Evolutionary conservation across 1,140 invertebrate species (phyloP), one percentile per base, ranked within the genome.

Genomic region (Drosophila murphyi): DNA sequence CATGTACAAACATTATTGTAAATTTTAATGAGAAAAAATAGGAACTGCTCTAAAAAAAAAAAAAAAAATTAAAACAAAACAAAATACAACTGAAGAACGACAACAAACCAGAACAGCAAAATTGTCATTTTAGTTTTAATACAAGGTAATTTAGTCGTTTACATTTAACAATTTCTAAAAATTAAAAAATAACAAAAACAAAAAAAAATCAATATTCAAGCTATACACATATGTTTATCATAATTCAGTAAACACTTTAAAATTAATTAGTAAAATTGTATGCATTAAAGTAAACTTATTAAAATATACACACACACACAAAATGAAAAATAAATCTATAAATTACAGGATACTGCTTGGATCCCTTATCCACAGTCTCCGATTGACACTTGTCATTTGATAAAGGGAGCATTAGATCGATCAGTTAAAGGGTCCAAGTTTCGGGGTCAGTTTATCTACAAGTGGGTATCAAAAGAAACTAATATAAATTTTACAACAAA

Each of bases 201-300:
- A 41, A 55, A 20, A 20, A 67, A 81, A 47, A 68, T 52, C 69
- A 87, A 67, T 48, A 48, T 70, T 63, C 63, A 63, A 37, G 62
- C 28, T 65, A 82, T 54, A 82, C 54, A 62, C 70, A 78, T 79
- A 82, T 54, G 31, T 81, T 74, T 80, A 80, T 78, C 61, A 81
- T 85, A 71, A 80, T 72, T 78, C 73, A 82, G 69, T 82, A 80
- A 74, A 63, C 62, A 73, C 63, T 69, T 67, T 83, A 78, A 80
- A 88, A 70, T 83, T 87, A 87, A 87, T 87, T 87, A 87, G 83
- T 88, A 83, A 83, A 87, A 88, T 87, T 87, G 54, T 88, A 85
- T 80, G 67, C 47, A 80, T 75, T 70, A 71, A 75, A 75, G 7
- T 63, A 59, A 63, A 71, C 20, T 41, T 65, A 70, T 48, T 54